Evolutionary conservation across 2,797 vertebrate species (phyloP).

Genomic region (Pyrocephalus nanus): DNA sequence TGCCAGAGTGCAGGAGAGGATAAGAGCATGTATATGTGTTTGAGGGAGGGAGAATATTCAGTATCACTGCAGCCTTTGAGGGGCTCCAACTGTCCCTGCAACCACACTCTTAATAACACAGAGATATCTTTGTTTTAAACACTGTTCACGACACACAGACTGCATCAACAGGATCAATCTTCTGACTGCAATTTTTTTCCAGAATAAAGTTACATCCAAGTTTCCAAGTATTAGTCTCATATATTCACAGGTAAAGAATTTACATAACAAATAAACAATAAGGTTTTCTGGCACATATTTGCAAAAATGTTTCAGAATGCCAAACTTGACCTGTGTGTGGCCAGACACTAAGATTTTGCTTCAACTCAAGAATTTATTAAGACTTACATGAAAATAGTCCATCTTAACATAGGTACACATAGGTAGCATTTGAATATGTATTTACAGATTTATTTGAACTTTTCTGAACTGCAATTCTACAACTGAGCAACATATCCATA

Average conservation of each 20-base stretch:
- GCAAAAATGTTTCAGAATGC: not conserved
- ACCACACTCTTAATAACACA: not conserved
- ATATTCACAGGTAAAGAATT: not conserved
- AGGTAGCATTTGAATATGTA: conserved; percentile 30
- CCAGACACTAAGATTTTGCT: not conserved
- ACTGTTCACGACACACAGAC: not conserved
- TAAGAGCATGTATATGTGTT: accelerated
- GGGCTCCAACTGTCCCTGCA: not conserved
- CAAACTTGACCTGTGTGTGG: not conserved
- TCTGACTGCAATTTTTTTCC: not conserved
- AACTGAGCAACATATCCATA: conserved; percentile 71
- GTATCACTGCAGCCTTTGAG: not conserved
- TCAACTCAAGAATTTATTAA: conserved; percentile 34
- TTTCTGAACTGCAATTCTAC: conserved; percentile 73
- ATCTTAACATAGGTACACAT: conserved; percentile 25
- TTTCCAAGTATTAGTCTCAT: not conserved
- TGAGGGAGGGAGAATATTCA: not conserved
- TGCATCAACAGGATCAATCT: not conserved
- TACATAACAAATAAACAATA: not conserved
- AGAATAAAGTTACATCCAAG: not conserved
- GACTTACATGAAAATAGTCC: conserved; percentile 38
- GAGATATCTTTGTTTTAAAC: not conserved
- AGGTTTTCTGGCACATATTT: not conserved
- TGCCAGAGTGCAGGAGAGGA: not conserved
- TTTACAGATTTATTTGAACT: conserved; percentile 83